Conservation (phyloP, 2,113 vertebrate species). For the Dipodomys spectabilis region DNA sequence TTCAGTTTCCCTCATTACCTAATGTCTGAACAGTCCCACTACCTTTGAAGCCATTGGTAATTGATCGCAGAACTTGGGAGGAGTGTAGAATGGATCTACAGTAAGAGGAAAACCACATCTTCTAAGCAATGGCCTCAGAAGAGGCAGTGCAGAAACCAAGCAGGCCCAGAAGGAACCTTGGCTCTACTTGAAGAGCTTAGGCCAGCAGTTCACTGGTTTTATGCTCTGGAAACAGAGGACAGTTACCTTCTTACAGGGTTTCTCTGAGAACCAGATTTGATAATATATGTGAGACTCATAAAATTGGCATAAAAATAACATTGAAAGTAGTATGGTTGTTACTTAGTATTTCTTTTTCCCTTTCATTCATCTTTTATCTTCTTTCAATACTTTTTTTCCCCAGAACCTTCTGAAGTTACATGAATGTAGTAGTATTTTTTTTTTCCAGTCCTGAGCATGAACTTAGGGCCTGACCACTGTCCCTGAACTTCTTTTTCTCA, state of each 20-base stretch:
- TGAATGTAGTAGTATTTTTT: too few species aligned
- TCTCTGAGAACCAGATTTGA: neutral
- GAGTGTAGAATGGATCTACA: neutral
- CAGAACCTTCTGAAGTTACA: neutral
- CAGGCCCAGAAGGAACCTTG: neutral
- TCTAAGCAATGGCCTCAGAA: neutral
- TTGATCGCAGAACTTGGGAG: neutral
- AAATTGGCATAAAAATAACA: neutral
- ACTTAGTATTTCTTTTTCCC: neutral
- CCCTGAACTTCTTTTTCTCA: too few species aligned
- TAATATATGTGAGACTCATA: neutral
- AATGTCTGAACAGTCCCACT: neutral
- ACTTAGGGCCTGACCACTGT: too few species aligned
- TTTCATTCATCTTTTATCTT: neutral
- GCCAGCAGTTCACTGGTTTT: neutral
- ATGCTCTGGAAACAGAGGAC: neutral
- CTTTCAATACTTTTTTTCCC: neutral
- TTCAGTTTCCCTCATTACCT: conserved; percentile 36
- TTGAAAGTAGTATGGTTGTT: neutral
- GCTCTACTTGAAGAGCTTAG: neutral
- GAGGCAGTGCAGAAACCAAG: neutral
- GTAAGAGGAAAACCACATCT: neutral
- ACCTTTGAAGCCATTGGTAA: neutral
- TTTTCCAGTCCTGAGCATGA: too few species aligned
- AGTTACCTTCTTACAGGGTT: neutral